Base-by-base conservation (phyloP, 2,888 invertebrate genomes). In the Ariolimax columbianus region DNA sequence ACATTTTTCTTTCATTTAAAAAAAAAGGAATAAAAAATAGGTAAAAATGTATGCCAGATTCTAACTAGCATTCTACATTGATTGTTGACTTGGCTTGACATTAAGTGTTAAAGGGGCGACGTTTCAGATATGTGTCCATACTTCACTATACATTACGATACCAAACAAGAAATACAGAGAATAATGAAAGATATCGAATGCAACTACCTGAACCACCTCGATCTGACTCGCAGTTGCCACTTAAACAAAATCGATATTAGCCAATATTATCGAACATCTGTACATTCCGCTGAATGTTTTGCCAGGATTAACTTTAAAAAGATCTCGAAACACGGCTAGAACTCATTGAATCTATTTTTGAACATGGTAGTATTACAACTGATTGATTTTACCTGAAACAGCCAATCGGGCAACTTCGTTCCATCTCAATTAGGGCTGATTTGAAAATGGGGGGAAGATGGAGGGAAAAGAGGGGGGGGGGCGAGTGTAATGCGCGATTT, bases 341-440 rank as follows among this genome's bases (percentile, higher is more conserved):
- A 73, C 47, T 43, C 19, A 26, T 30, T 7, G 43, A 47, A 43
- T 73, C 73, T 73, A 73, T 73, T 73, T 73, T 43, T 73, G 73
- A 73, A 73, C 72, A 73, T n/a, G 26, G 43, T 73, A 43, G 73
- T 73, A 38, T 73, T 43, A 73, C 73, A 73, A 66, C 73, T 30
- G 73, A 73, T 43, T 73, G 73, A 73, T 73, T 73, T 73, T 73
- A 73, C 40, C 11, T 17, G 30, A 33, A 73, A 43, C 73, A 73
- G 73, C 11, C 43, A 73, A 43, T 11, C 73, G n/a, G 11, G 73
- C 47, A 1, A n/a, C 43, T 11, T 17, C 43, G n/a, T n/a, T 73
- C 73, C 40, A 73, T n/a, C 73, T n/a, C 73, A 73, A 73, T 73
- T 73, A 73, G 43, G 26, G 73, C 14, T 19, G n/a, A 73, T 73